Percentiles rank a stretch among this genome's conserved stretches.
These are phyloP conservation scores for Alosa sapidissima DNA, from an alignment of 2,797 vertebrate genomes.

Conservation along the genomic window DNA sequence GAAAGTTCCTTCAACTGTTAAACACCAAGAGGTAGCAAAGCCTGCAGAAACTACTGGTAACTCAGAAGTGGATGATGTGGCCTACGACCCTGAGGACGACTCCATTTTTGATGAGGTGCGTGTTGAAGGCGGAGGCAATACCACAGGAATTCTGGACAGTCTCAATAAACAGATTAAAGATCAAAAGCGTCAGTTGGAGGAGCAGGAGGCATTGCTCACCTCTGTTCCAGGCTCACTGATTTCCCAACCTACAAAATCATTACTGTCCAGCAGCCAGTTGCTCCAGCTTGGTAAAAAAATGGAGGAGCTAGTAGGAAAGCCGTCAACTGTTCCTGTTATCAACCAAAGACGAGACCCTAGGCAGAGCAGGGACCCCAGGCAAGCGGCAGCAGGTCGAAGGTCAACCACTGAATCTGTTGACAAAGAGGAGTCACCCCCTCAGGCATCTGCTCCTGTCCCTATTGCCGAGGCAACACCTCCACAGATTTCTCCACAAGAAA, in stretches of 20 bases:
- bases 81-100: constrained; percentile 97
- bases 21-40: constrained; percentile 62
- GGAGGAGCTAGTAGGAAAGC: constrained; percentile 72
- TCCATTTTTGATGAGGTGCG: constrained; percentile 93
- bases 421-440: constrained; percentile 54
- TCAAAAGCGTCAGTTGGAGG: constrained; percentile 79
- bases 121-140: constrained; percentile 72
- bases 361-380: constrained; percentile 89
- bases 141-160: constrained; percentile 80
- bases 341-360: constrained; percentile 82
- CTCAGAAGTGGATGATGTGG: constrained; percentile 84
- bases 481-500: constrained; percentile 9
- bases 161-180: constrained; percentile 86
- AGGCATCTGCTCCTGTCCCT: not conserved
- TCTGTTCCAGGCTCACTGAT: constrained; percentile 80
- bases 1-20: constrained; percentile 61
- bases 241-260: constrained; percentile 79
- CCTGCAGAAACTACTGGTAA: constrained; percentile 51
- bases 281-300: constrained; percentile 83
- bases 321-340: constrained; percentile 68
- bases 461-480: not conserved
- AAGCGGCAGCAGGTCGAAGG: constrained; percentile 66
- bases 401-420: constrained; percentile 62
- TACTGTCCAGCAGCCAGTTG: constrained; percentile 76
- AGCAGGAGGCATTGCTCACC: constrained; percentile 77